Evolutionary conservation across 2,888 invertebrate species (phyloP).

Genomic region (Lasioglossum calceatum): DNA sequence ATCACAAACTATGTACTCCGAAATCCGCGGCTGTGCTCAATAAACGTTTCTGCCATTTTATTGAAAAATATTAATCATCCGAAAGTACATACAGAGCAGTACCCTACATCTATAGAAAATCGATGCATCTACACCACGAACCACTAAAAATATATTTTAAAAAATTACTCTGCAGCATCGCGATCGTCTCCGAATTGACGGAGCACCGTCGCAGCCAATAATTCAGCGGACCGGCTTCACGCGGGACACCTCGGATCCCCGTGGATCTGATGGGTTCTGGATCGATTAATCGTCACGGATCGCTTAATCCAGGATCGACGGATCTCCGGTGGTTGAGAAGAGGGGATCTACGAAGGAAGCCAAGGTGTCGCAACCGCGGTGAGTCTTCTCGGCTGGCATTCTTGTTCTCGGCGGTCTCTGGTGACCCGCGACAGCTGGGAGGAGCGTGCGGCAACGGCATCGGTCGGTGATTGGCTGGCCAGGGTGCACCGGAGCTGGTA

Average conservation of each 20-base stretch:
- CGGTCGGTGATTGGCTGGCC: slow-evolving; percentile 64
- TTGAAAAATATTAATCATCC: neutral
- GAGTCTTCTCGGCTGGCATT: slow-evolving; percentile 53
- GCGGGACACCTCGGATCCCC: neutral
- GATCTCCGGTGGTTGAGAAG: slow-evolving; percentile 14
- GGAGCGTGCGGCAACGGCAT: slow-evolving; percentile 53
- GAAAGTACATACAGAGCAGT: neutral
- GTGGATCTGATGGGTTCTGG: neutral
- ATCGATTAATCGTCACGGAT: slow-evolving; percentile 53
- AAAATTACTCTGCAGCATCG: neutral
- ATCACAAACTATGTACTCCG: neutral
- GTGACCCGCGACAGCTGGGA: slow-evolving; percentile 66
- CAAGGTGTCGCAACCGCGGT: slow-evolving; percentile 52
- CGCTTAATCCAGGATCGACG: slow-evolving; percentile 51
- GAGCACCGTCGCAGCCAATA: neutral
- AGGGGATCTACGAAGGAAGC: slow-evolving; percentile 52
- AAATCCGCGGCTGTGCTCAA: neutral
- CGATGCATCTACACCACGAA: too few relatives aligned
- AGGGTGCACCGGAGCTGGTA: slow-evolving; percentile 66
- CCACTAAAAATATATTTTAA: neutral
- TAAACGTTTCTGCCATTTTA: neutral
- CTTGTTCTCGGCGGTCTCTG: slow-evolving; percentile 48
- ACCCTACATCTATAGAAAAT: neutral
- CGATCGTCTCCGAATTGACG: neutral
- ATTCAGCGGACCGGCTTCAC: neutral